Percentiles rank a stretch among this genome's conserved stretches.
Conservation (phyloP, 2,113 vertebrate species). For the Petroica traversi region DNA sequence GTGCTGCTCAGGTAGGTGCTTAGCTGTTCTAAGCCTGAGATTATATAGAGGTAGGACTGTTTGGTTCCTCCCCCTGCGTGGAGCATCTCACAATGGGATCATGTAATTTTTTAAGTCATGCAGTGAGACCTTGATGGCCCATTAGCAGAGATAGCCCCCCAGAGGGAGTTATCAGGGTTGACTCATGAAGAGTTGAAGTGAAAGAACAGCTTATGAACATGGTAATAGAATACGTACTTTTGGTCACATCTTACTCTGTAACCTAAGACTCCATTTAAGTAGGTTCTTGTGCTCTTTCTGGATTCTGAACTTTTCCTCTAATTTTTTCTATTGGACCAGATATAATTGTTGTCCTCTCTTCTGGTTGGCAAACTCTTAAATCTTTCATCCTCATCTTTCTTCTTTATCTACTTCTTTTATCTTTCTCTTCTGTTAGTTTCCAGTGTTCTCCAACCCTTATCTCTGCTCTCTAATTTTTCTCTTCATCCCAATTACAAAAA, state of each 20-base stretch:
- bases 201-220: no score
- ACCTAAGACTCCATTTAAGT: background rate
- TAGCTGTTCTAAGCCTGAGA: background rate
- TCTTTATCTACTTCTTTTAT: background rate
- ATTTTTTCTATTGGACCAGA: background rate
- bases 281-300: background rate
- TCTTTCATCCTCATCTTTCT: background rate
- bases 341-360: background rate
- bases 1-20: background rate
- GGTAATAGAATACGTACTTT: background rate
- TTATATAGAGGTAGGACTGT: background rate
- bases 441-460: background rate
- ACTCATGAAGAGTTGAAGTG: no score
- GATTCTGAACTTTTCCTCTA: background rate
- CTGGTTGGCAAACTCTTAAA: background rate
- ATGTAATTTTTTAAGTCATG: background rate
- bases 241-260: background rate
- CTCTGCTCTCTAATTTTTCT: background rate
- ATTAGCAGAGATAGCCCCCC: accelerated
- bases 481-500: background rate
- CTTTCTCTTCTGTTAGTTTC: background rate
- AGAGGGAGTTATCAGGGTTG: background rate
- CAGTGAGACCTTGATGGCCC: background rate
- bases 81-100: background rate
- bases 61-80: background rate